phyloP scores from a whole-genome alignment of 2,797 vertebrate genomes.

The Argyrosomus regius region DNA sequence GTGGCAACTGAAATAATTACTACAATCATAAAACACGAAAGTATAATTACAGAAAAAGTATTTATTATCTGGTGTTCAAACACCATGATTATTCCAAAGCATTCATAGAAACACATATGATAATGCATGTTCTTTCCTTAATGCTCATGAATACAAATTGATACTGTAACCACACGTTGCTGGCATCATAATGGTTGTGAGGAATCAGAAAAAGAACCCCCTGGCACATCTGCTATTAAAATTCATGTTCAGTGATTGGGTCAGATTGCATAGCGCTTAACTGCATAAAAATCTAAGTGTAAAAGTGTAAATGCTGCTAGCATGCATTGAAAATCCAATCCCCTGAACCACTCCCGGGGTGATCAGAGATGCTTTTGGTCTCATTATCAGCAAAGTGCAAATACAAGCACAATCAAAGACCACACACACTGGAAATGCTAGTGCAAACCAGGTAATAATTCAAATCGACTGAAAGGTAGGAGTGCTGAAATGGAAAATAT shows the following conservation, averaged over 20 bases:
- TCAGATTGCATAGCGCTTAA: background rate
- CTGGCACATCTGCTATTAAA: constrained; percentile 7
- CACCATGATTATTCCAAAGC: background rate
- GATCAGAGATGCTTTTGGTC: constrained; percentile 16
- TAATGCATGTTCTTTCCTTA: background rate
- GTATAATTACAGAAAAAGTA: background rate
- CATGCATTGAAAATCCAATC: background rate
- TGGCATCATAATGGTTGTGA: constrained; percentile 4
- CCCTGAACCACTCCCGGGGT: background rate
- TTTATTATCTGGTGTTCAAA: constrained; percentile 3
- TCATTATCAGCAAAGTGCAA: constrained; percentile 7
- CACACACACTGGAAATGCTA: constrained; percentile 1
- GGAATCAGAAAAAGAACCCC: constrained; percentile 8
- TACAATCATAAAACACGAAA: constrained; percentile 13
- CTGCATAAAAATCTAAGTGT: background rate
- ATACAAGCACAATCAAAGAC: constrained; percentile 12
- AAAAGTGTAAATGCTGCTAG: constrained; percentile 5
- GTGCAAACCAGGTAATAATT: constrained; percentile 10
- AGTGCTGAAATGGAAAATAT: background rate
- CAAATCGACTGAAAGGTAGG: background rate
- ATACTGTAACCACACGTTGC: background rate
- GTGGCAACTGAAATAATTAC: background rate
- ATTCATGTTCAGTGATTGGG: constrained; percentile 17
- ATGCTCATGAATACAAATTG: constrained; percentile 31
- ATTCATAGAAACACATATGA: constrained; percentile 4